Percentiles rank a stretch among this genome's conserved stretches.
These are phyloP conservation scores for Cheilosia grossa DNA, from an alignment of 2,888 invertebrate genomes.

Conservation along the genomic window DNA sequence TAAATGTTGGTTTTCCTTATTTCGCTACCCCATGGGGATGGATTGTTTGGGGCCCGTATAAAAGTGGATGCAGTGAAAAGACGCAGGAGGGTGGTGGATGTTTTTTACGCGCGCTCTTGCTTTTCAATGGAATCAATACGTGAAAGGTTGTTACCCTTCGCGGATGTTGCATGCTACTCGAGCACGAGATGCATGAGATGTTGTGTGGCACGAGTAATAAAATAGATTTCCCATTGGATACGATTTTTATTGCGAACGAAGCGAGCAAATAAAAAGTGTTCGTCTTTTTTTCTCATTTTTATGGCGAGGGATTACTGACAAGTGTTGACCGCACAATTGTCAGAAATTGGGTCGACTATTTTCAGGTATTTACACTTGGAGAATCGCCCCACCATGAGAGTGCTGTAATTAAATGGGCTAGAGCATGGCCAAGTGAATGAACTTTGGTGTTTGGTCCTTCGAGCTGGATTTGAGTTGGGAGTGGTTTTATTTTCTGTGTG, in stretches of 20 bases:
- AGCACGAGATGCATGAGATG: constrained; percentile 23
- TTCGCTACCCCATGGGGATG: constrained; percentile 3
- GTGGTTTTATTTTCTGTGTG: constrained; percentile 18
- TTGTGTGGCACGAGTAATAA: constrained; percentile 41
- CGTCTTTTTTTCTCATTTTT: constrained; percentile 7
- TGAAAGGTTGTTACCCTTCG: constrained; percentile 72
- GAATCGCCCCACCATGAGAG: constrained; percentile 10
- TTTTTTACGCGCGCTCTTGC: constrained; percentile 63
- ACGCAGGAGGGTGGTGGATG: constrained; percentile 16
- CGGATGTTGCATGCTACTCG: background rate
- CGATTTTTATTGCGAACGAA: constrained; percentile 40
- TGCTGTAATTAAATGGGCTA: constrained; percentile 63
- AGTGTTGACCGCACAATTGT: constrained; percentile 70
- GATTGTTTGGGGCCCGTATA: background rate
- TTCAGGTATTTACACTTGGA: constrained; percentile 42
- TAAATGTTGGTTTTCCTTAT: constrained; percentile 52
- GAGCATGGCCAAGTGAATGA: constrained; percentile 52
- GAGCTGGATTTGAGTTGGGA: constrained; percentile 10
- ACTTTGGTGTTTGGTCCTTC: constrained; percentile 57
- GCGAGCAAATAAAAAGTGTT: constrained; percentile 7
- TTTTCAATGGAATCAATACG: constrained; percentile 73
- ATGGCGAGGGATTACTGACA: constrained; percentile 50
- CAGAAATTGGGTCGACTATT: constrained; percentile 66
- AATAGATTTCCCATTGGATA: constrained; percentile 67
- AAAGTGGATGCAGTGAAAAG: constrained; percentile 46